Evolutionary conservation across 2,113 vertebrate species (phyloP).

Genomic region (Suncus etruscus): DNA sequence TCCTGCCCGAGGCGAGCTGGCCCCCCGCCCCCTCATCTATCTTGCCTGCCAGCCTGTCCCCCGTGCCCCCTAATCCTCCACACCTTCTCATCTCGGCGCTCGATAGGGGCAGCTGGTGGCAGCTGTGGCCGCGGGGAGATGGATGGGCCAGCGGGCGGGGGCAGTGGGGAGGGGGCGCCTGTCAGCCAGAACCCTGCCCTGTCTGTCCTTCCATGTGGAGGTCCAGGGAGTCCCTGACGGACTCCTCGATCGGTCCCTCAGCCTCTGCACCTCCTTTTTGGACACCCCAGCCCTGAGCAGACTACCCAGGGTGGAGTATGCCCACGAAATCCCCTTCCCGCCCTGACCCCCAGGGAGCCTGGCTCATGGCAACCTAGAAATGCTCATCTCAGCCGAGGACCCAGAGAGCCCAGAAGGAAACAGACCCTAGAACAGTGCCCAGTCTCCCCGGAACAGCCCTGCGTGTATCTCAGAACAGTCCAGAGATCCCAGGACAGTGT

Average conservation of each 20-base stretch:
- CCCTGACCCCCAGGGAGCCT: neutral
- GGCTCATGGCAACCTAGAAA: neutral
- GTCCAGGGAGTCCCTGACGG: too few relatives aligned
- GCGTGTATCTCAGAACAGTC: too few relatives aligned
- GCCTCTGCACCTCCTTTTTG: rapidly evolving
- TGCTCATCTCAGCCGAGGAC: too few relatives aligned
- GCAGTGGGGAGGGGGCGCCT: neutral
- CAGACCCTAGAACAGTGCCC: too few relatives aligned
- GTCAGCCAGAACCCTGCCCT: neutral
- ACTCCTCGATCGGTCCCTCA: rapidly evolving
- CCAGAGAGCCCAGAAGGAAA: too few relatives aligned
- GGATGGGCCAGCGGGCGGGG: slow-evolving; percentile 39
- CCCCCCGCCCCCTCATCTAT: slow-evolving; percentile 77
- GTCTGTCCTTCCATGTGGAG: neutral
- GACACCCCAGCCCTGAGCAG: too few relatives aligned
- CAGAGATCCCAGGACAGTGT: too few relatives aligned
- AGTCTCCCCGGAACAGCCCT: too few relatives aligned
- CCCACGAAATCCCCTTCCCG: neutral
- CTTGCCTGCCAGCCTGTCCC: slow-evolving; percentile 79
- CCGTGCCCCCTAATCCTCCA: slow-evolving; percentile 62
- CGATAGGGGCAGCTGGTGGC: slow-evolving; percentile 66
- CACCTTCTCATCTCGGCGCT: slow-evolving; percentile 79
- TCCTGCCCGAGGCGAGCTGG: slow-evolving; percentile 51
- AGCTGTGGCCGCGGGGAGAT: slow-evolving; percentile 76
- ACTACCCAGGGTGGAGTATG: neutral